Conservation (phyloP, 2,888 invertebrate species). For the Lingula anatina region DNA sequence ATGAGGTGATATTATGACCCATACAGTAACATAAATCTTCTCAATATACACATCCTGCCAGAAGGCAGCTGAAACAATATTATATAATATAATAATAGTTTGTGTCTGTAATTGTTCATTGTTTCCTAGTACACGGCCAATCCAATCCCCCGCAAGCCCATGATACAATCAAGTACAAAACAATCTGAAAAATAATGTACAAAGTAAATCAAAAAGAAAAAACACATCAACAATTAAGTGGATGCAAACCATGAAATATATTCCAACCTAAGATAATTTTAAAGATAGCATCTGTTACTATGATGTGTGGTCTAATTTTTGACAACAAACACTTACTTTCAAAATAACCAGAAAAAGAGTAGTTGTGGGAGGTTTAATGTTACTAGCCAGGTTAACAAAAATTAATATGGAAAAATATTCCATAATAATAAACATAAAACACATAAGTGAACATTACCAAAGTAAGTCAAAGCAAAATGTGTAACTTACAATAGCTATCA, state of each 20-base stretch:
- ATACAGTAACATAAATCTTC: too few species aligned
- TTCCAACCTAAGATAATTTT: background rate
- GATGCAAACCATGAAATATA: conserved; percentile 1
- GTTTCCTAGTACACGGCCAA: conserved; percentile 39
- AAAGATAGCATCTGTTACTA: conserved; percentile 1
- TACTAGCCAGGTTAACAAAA: too few species aligned
- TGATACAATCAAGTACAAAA: conserved; percentile 78
- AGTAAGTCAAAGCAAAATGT: background rate
- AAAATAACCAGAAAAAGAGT: too few species aligned
- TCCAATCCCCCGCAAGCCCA: conserved; percentile 70
- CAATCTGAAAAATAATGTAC: conserved; percentile 57
- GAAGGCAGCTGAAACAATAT: too few species aligned
- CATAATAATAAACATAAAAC: too few species aligned
- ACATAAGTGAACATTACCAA: background rate
- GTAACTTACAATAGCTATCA: conserved; percentile 62
- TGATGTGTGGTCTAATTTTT: too few species aligned
- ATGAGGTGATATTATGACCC: too few species aligned
- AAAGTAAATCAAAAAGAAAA: conserved; percentile 11
- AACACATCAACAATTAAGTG: background rate
- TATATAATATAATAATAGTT: too few species aligned
- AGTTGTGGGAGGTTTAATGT: too few species aligned
- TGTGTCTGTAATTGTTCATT: background rate
- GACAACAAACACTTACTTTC: too few species aligned
- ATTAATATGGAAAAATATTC: too few species aligned
- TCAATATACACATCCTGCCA: too few species aligned